phyloP scores from a whole-genome alignment of 2,888 invertebrate species.

The Epinotia brunnichana region DNA sequence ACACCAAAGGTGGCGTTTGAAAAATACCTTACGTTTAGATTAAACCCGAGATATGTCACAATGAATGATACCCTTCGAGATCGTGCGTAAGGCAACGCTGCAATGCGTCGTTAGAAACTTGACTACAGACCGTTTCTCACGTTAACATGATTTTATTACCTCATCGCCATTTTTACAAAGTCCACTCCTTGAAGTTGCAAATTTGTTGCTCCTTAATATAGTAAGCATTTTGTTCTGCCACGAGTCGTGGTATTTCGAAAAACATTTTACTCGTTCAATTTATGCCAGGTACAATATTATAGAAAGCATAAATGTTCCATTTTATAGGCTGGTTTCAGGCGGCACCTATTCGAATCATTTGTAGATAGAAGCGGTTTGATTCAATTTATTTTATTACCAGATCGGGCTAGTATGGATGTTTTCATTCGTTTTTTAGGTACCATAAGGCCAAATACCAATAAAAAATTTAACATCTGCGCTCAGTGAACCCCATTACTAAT shows the following conservation, averaged over 20 bases:
- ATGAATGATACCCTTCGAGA: conserved; percentile 37
- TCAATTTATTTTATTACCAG: no score
- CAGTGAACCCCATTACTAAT: no score
- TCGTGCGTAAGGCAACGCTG: conserved; percentile 24
- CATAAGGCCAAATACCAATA: no score
- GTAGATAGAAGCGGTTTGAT: no score
- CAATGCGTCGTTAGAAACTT: conserved; percentile 7
- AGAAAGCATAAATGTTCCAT: no score
- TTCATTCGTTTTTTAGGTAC: no score
- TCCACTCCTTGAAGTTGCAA: neutral
- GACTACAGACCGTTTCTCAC: no score
- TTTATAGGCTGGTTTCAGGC: no score
- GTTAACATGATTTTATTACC: neutral
- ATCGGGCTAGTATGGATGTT: no score
- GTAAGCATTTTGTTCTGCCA: neutral
- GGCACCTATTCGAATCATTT: no score
- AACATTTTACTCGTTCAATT: neutral
- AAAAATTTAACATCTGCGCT: no score
- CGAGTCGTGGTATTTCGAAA: neutral
- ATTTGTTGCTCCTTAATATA: neutral
- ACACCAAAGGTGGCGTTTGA: conserved; percentile 37
- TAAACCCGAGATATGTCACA: conserved; percentile 39
- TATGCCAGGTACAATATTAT: neutral
- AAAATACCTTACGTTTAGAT: conserved; percentile 38
- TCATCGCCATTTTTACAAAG: neutral